Evolutionary conservation across 53 echinoderm and acorn worm species (phyloP).

Genomic region (Echinometra lucunter): DNA sequence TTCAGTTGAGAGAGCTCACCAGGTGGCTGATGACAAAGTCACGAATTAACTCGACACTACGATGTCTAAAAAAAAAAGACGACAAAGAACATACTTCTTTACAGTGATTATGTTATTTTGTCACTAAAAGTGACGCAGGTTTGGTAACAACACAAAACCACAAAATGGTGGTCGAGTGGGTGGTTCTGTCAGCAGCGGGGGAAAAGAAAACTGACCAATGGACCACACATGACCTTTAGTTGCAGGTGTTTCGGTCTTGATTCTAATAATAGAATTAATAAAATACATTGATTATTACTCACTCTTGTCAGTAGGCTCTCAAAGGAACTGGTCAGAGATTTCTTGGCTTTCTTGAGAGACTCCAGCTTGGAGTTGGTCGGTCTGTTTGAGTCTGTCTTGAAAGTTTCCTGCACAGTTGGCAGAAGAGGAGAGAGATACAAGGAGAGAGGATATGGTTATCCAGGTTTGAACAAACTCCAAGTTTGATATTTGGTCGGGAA

Average conservation of each 20-base stretch:
- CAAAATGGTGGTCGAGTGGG: not conserved
- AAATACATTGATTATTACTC: conserved; percentile 48
- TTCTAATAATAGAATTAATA: not conserved
- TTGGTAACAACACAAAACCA: not conserved
- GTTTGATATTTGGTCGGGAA: not conserved
- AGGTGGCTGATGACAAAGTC: too few species aligned
- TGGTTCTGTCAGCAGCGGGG: not conserved
- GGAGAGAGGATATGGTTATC: not conserved
- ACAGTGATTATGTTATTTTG: not conserved
- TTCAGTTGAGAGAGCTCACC: too few species aligned
- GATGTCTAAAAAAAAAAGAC: not conserved
- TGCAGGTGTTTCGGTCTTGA: not conserved
- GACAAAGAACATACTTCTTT: not conserved
- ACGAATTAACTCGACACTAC: not conserved
- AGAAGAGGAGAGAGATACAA: not conserved
- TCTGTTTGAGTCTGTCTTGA: conserved; percentile 25
- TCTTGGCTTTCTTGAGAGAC: conserved; percentile 95
- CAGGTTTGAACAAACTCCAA: not conserved
- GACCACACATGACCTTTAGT: not conserved
- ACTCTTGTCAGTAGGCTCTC: conserved; percentile 89
- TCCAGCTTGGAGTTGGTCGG: conserved; percentile 72
- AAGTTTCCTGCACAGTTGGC: not conserved
- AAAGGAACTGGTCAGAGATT: conserved; percentile 93
- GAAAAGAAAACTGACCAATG: not conserved
- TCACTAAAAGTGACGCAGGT: not conserved